Conservation (phyloP, 2,113 vertebrate genomes). For the Symphodus melops region DNA sequence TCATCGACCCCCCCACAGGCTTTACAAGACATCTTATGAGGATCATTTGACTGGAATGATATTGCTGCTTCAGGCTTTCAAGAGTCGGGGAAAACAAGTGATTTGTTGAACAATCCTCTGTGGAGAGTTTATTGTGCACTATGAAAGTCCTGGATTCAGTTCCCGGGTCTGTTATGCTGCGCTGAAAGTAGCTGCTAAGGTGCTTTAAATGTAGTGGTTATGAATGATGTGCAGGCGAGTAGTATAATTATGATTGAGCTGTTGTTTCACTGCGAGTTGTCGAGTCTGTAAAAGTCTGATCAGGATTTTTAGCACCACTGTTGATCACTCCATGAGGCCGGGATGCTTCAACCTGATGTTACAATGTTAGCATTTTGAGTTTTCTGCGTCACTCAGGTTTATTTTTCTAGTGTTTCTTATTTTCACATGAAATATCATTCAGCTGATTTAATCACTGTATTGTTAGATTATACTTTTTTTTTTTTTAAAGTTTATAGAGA, state of each 20-base stretch:
- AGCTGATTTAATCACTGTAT: neutral
- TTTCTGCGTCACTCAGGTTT: too few relatives aligned
- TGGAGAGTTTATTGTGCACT: constrained; percentile 42
- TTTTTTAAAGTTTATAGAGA: too few relatives aligned
- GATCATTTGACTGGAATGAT: constrained; percentile 76
- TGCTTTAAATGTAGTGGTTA: neutral
- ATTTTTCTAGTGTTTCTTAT: too few relatives aligned
- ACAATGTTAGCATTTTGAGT: too few relatives aligned
- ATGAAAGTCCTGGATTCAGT: constrained; percentile 21
- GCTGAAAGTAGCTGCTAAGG: constrained; percentile 19
- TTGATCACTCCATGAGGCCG: neutral
- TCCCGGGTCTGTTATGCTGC: constrained; percentile 38
- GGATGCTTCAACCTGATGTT: constrained; percentile 1
- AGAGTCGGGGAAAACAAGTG: constrained; percentile 32
- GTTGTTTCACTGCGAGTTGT: neutral
- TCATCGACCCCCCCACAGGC: constrained; percentile 49
- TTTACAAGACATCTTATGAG: constrained; percentile 67
- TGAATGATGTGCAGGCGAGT: constrained; percentile 1
- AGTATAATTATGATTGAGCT: constrained; percentile 1
- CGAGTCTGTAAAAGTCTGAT: neutral
- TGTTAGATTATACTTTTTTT: too few relatives aligned
- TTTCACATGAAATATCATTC: neutral
- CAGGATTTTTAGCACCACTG: neutral
- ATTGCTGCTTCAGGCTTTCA: constrained; percentile 64
- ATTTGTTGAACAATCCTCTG: constrained; percentile 51